These are phyloP conservation scores for Phortica variegata DNA, from an alignment of 1,140 invertebrate genomes.

Conservation along the genomic window DNA sequence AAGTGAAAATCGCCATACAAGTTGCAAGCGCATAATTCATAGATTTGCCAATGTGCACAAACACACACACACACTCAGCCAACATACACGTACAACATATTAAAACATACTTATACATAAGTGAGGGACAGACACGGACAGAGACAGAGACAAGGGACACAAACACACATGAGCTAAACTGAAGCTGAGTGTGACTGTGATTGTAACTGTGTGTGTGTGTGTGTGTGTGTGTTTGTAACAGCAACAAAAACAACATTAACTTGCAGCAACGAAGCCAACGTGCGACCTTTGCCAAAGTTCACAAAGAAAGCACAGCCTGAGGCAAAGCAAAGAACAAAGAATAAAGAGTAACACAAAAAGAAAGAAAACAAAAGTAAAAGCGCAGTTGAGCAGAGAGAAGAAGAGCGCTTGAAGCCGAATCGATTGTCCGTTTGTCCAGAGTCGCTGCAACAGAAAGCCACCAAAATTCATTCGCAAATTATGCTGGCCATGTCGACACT, in stretches of 20 bases:
- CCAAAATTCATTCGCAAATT: constrained; percentile 54
- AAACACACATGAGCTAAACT: background rate
- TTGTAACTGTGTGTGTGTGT: too few relatives aligned
- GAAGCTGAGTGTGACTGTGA: too few relatives aligned
- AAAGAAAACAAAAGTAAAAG: constrained; percentile 11
- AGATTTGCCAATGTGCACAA: constrained; percentile 33
- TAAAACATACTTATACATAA: constrained; percentile 18
- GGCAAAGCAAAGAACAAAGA: constrained; percentile 5
- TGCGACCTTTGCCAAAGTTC: constrained; percentile 49
- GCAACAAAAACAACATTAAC: too few relatives aligned
- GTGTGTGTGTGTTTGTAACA: constrained; percentile 29
- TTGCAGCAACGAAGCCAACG: too few relatives aligned
- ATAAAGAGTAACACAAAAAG: constrained; percentile 36
- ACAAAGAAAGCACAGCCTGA: constrained; percentile 21
- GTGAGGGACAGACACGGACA: constrained; percentile 28
- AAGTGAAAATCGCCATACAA: constrained; percentile 48
- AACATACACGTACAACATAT: background rate
- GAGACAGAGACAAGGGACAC: constrained; percentile 13
- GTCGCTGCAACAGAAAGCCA: constrained; percentile 14
- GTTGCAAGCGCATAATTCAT: constrained; percentile 46
- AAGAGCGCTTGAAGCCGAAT: constrained; percentile 2
- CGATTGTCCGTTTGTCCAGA: constrained; percentile 16
- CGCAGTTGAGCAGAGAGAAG: background rate
- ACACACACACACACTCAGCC: constrained; percentile 8
- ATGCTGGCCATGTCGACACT: constrained; percentile 57